Evolutionary conservation across 1,140 invertebrate genomes (phyloP).

Genomic region (Drosophila lini): DNA sequence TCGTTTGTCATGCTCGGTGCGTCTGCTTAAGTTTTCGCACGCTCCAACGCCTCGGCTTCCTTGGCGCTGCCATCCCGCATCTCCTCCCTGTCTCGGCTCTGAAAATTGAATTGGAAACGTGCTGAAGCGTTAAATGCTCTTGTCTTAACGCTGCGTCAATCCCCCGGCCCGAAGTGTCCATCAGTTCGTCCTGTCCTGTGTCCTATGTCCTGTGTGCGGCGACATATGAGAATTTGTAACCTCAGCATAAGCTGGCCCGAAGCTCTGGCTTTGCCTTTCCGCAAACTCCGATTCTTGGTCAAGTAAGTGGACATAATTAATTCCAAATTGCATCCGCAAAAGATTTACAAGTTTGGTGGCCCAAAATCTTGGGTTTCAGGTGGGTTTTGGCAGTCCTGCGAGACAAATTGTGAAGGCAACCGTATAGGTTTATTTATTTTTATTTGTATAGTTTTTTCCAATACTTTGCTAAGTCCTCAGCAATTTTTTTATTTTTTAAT

Average conservation of each 20-base stretch:
- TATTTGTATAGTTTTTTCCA: not conserved
- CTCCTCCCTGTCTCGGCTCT: slow-evolving; percentile 26
- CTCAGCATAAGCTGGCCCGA: slow-evolving; percentile 75
- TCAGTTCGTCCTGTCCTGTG: slow-evolving; percentile 14
- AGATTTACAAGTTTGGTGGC: slow-evolving; percentile 19
- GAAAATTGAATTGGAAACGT: slow-evolving; percentile 84
- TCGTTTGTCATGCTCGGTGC: slow-evolving; percentile 80
- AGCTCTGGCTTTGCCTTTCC: slow-evolving; percentile 11
- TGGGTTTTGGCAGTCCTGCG: not conserved
- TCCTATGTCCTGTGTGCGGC: slow-evolving; percentile 28
- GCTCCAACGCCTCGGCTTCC: slow-evolving; percentile 75
- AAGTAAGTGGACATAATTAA: slow-evolving; percentile 67
- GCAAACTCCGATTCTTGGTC: slow-evolving; percentile 5
- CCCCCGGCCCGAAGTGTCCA: slow-evolving; percentile 21
- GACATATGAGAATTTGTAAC: slow-evolving; percentile 83
- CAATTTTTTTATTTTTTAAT: not conserved
- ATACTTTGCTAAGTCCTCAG: not conserved
- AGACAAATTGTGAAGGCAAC: not conserved
- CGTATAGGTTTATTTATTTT: not conserved
- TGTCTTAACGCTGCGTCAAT: slow-evolving; percentile 81
- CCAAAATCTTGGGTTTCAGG: slow-evolving; percentile 3
- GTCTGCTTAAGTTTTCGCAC: slow-evolving; percentile 79
- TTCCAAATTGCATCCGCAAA: slow-evolving; percentile 69
- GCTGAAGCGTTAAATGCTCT: slow-evolving; percentile 84
- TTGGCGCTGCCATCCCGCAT: slow-evolving; percentile 49